A percentile compares a stretch with the other conserved stretches of the same genome.
Conservation (phyloP, 2,113 vertebrate species). For the Mobula hypostoma region DNA sequence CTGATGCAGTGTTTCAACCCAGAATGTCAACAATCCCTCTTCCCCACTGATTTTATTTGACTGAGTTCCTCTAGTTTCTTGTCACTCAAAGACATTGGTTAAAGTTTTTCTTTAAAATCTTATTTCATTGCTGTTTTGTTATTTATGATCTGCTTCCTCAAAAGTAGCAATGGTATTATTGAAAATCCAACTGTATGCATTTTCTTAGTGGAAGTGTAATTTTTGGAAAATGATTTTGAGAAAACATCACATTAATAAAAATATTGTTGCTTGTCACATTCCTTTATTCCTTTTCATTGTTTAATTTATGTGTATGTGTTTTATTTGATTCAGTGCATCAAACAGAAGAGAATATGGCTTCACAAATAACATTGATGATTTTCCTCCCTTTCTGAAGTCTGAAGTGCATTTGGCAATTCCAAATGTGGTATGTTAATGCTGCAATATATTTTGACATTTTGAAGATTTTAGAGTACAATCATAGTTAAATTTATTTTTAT, state of each 20-base stretch:
- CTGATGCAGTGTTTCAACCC: no score
- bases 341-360: conserved; percentile 43
- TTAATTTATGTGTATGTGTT: background rate
- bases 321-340: conserved; percentile 46
- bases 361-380: conserved; percentile 42
- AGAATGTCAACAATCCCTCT: no score
- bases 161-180: background rate
- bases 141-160: background rate
- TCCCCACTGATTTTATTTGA: no score
- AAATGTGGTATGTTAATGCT: conserved; percentile 59
- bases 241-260: background rate
- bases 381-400: conserved; percentile 57
- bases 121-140: background rate
- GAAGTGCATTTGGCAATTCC: conserved; percentile 64
- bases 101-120: background rate
- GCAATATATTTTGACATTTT: background rate
- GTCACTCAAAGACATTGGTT: no score
- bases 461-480: background rate
- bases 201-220: background rate
- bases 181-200: background rate
- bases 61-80: no score
- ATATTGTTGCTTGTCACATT: background rate
- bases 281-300: background rate
- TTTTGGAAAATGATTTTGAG: background rate
- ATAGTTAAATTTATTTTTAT: background rate